Conservation (phyloP, 2,113 vertebrate species). For the Hippocampus mohnikei region DNA sequence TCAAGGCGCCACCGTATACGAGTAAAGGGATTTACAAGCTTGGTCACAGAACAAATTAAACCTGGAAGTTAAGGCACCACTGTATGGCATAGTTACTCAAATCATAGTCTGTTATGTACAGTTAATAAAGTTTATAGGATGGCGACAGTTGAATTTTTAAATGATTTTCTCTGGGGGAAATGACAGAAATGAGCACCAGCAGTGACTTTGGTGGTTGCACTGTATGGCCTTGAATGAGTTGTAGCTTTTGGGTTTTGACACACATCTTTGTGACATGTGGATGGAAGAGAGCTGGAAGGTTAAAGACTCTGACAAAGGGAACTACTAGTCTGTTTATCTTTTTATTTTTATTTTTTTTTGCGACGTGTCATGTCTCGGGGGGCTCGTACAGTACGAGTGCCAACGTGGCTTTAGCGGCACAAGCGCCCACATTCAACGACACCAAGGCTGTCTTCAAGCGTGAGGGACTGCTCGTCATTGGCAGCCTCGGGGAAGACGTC, state of each 20-base stretch:
- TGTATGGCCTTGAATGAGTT: not conserved
- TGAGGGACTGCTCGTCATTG: not conserved
- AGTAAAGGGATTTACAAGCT: too few species aligned
- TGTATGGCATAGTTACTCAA: too few species aligned
- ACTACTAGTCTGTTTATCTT: not conserved
- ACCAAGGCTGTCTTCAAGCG: not conserved
- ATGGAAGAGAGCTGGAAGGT: constrained; percentile 8
- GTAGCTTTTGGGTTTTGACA: not conserved
- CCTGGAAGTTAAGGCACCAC: too few species aligned
- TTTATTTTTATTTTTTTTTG: not conserved
- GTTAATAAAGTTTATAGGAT: too few species aligned
- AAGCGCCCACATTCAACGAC: not conserved
- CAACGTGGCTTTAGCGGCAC: not conserved
- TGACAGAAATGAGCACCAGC: not conserved
- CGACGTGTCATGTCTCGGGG: not conserved
- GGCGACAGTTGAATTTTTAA: not conserved
- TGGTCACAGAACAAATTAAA: too few species aligned
- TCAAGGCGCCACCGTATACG: too few species aligned
- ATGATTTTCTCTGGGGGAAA: not conserved
- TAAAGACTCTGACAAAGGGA: constrained; percentile 7
- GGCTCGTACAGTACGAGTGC: not conserved
- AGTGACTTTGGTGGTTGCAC: not conserved
- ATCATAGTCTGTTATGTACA: too few species aligned
- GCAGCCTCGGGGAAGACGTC: not conserved
- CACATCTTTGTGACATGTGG: constrained; percentile 1